These are phyloP conservation scores for Linurgus olivaceus DNA, from an alignment of 2,797 vertebrate species.

Conservation along the genomic window DNA sequence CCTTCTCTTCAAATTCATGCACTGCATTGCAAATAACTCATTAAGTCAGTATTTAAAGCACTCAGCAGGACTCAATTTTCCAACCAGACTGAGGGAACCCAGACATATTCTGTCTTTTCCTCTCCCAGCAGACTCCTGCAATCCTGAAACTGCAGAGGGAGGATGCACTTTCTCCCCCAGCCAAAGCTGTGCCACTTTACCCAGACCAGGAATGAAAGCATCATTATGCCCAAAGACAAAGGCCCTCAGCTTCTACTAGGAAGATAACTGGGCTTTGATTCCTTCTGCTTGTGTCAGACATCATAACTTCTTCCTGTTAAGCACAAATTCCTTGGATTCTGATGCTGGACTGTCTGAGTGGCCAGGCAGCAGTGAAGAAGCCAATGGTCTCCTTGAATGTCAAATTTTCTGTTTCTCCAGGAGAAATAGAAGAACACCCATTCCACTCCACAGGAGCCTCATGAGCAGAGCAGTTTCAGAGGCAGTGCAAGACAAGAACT, in stretches of 20 bases:
- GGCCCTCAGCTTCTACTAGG: background rate
- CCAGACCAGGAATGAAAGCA: background rate
- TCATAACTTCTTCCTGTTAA: background rate
- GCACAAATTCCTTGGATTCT: background rate
- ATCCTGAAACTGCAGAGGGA: background rate
- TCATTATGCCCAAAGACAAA: background rate
- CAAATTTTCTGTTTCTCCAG: background rate
- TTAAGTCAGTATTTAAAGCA: background rate
- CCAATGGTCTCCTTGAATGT: background rate
- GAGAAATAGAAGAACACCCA: background rate
- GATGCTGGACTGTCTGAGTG: background rate
- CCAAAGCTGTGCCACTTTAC: background rate
- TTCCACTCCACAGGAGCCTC: background rate
- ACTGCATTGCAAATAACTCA: background rate
- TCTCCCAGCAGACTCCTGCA: background rate
- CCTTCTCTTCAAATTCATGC: background rate
- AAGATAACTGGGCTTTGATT: background rate
- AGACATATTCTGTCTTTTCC: background rate
- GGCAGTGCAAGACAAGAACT: background rate
- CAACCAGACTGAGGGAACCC: background rate
- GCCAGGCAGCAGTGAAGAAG: background rate
- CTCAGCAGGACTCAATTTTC: background rate
- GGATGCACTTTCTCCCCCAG: background rate
- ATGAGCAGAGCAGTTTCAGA: background rate
- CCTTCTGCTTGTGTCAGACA: background rate